These are phyloP conservation scores for Pipistrellus kuhlii DNA, from an alignment of 2,797 vertebrate genomes.

Conservation along the genomic window DNA sequence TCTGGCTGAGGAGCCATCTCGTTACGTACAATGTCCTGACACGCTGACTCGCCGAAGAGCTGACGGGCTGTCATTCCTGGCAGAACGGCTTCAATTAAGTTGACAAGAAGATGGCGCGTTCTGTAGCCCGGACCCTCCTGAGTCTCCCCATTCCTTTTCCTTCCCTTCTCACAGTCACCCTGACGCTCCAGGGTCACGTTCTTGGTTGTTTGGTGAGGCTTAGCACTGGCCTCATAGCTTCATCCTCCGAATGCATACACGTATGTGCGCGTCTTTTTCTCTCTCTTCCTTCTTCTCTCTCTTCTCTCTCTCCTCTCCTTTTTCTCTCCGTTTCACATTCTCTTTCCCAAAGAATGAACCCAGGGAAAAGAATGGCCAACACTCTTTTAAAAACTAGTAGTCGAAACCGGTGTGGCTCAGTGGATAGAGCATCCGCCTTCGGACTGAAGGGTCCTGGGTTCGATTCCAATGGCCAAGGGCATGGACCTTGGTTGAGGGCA, in stretches of 20 bases:
- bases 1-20: conserved; percentile 85
- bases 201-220: conserved; percentile 74
- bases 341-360: not conserved
- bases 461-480: too few species aligned
- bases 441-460: too few species aligned
- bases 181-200: conserved; percentile 80
- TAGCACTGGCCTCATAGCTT: not conserved
- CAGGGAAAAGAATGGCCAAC: not conserved
- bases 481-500: too few species aligned
- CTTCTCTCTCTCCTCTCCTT: not conserved
- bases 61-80: conserved; percentile 85
- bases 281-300: not conserved
- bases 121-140: conserved; percentile 78
- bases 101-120: conserved; percentile 84
- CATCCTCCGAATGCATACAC: not conserved
- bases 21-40: conserved; percentile 84
- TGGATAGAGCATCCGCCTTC: too few species aligned
- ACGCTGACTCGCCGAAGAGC: conserved; percentile 83
- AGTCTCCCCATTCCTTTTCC: conserved; percentile 78
- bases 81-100: conserved; percentile 86
- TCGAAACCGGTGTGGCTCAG: too few species aligned
- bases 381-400: not conserved
- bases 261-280: rapidly evolving
- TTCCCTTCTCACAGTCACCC: conserved; percentile 65
- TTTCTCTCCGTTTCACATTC: too few species aligned